Evolutionary conservation across 1,140 invertebrate species (phyloP).

Genomic region (Lordiphosa mommai): DNA sequence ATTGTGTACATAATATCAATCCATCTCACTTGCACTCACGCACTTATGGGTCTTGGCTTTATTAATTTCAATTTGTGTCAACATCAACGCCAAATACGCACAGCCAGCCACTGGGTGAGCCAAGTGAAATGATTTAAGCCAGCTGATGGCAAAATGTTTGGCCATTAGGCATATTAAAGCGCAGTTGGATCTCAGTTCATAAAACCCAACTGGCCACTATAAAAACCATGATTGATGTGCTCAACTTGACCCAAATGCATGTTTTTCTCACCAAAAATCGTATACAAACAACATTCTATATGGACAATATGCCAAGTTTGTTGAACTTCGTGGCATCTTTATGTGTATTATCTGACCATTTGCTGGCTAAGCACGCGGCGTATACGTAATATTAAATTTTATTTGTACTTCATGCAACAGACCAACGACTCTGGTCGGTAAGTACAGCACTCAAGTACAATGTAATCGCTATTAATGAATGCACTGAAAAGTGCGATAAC

Average conservation of each 20-base stretch:
- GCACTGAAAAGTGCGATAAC: slow-evolving; percentile 48
- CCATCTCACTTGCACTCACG: slow-evolving; percentile 3
- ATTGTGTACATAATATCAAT: slow-evolving; percentile 34
- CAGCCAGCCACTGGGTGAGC: slow-evolving; percentile 21
- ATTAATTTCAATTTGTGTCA: slow-evolving; percentile 77
- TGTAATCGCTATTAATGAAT: slow-evolving; percentile 67
- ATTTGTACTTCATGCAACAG: slow-evolving; percentile 61
- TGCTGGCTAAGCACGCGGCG: slow-evolving; percentile 44
- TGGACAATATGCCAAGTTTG: slow-evolving; percentile 7
- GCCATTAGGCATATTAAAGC: slow-evolving; percentile 69
- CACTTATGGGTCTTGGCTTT: slow-evolving; percentile 32
- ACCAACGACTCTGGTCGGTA: background rate
- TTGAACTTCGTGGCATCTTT: slow-evolving; percentile 20
- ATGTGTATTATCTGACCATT: slow-evolving; percentile 64
- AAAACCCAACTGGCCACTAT: slow-evolving; percentile 46
- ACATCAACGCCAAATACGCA: slow-evolving; percentile 64
- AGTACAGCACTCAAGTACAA: slow-evolving; percentile 43
- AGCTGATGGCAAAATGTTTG: slow-evolving; percentile 71
- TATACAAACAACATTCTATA: slow-evolving; percentile 22
- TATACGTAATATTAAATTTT: slow-evolving; percentile 65
- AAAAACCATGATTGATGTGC: slow-evolving; percentile 72
- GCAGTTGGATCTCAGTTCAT: slow-evolving; percentile 52
- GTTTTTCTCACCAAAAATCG: slow-evolving; percentile 65
- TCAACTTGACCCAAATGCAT: slow-evolving; percentile 70
- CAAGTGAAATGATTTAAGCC: slow-evolving; percentile 62